A percentile compares a stretch with the other conserved stretches of the same genome.
These are phyloP conservation scores for Chanos chanos DNA, from an alignment of 2,797 vertebrate genomes.

Conservation along the genomic window DNA sequence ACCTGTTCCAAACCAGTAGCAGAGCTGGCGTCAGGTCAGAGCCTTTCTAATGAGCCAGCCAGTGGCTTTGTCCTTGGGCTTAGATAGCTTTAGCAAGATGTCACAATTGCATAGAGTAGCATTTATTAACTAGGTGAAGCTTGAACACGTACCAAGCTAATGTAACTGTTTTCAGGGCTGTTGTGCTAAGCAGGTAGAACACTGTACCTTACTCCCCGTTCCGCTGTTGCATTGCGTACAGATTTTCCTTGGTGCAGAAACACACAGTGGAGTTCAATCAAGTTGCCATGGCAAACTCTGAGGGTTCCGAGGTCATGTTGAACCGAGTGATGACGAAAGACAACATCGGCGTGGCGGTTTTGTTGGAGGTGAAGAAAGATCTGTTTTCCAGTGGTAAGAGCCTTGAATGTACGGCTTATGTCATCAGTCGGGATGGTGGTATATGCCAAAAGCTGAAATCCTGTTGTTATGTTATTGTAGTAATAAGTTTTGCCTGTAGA, in stretches of 20 bases:
- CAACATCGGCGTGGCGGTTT: conserved; percentile 92
- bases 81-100: no score
- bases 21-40: neutral
- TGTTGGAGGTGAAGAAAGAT: conserved; percentile 91
- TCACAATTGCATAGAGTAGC: no score
- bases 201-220: no score
- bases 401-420: neutral
- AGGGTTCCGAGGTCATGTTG: conserved; percentile 97
- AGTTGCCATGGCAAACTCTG: conserved; percentile 97
- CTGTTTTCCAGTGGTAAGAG: conserved; percentile 82
- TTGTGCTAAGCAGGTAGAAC: no score
- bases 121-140: no score
- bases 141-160: no score
- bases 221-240: conserved; percentile 48
- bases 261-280: conserved; percentile 99
- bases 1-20: neutral
- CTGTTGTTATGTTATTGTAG: neutral
- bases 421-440: no score
- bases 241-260: conserved; percentile 92
- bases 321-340: conserved; percentile 99
- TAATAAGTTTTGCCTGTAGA: conserved; percentile 27
- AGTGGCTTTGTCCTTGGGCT: no score
- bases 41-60: no score
- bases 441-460: neutral
- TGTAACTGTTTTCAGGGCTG: no score